phyloP scores from a whole-genome alignment of 2,113 vertebrate genomes.

The Rhinopithecus roxellana region DNA sequence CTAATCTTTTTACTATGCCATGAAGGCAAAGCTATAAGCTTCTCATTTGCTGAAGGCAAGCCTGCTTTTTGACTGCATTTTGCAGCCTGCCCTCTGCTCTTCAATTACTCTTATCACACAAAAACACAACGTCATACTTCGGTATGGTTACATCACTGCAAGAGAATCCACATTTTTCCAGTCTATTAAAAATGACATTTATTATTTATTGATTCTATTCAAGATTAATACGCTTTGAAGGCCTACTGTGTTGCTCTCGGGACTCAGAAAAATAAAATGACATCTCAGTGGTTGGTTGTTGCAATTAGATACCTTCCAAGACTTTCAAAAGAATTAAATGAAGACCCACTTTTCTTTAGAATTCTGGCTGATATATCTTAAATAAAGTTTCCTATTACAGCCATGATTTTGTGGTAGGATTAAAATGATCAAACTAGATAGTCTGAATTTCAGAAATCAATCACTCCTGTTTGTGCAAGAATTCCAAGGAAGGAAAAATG shows the following conservation, averaged over 20 bases:
- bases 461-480: neutral
- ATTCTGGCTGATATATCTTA: neutral
- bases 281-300: constrained; percentile 31
- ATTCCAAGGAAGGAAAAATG: neutral
- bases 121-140: constrained; percentile 21
- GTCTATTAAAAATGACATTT: neutral
- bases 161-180: neutral
- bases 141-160: fast-evolving
- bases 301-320: constrained; percentile 44
- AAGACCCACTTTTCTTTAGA: neutral
- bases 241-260: constrained; percentile 62
- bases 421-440: neutral
- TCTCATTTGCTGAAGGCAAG: constrained; percentile 61
- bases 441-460: constrained; percentile 28
- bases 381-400: neutral
- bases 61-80: neutral
- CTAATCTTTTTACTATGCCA: neutral
- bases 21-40: neutral
- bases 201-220: constrained; percentile 18
- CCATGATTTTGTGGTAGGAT: neutral
- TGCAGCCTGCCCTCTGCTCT: constrained; percentile 50
- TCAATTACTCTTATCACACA: neutral
- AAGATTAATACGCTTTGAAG: constrained; percentile 69
- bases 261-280: constrained; percentile 30
- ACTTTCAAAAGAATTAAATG: constrained; percentile 2